phyloP scores from a whole-genome alignment of 2,888 invertebrate genomes.

The Plebejus melissa region DNA sequence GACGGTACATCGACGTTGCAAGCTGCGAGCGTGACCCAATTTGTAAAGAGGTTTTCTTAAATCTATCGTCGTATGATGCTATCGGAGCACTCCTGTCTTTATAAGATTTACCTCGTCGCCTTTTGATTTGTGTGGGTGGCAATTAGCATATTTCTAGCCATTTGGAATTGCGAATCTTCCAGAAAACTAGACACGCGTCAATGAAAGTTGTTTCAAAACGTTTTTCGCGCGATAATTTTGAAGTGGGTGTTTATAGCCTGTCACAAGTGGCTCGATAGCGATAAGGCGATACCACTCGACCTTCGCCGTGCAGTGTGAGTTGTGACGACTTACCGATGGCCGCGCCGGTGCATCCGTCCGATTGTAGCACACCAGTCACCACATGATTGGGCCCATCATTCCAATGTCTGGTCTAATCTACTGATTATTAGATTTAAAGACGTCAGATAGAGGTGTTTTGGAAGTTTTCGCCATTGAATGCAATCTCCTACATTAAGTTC shows the following conservation, averaged over 20 bases:
- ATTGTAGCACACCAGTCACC: background rate
- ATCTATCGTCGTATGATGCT: background rate
- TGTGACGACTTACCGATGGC: background rate
- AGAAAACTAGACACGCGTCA: background rate
- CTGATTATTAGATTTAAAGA: background rate
- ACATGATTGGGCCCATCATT: background rate
- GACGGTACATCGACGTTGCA: background rate
- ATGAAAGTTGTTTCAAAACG: background rate
- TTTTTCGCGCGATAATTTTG: background rate
- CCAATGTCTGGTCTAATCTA: background rate
- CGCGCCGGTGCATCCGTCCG: background rate
- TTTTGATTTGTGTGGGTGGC: background rate
- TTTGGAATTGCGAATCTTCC: background rate
- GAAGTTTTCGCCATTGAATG: background rate
- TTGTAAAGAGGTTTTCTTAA: background rate
- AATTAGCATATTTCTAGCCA: background rate
- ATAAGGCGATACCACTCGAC: background rate
- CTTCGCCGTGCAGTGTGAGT: constrained; percentile 1
- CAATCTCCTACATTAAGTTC: background rate
- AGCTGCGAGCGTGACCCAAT: background rate
- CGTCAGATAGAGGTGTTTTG: background rate
- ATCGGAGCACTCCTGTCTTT: background rate
- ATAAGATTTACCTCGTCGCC: background rate
- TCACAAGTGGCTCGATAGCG: background rate
- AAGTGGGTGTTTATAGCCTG: background rate